These are phyloP conservation scores for Heteronetta atricapilla DNA, from an alignment of 2,113 vertebrate genomes.

Conservation along the genomic window DNA sequence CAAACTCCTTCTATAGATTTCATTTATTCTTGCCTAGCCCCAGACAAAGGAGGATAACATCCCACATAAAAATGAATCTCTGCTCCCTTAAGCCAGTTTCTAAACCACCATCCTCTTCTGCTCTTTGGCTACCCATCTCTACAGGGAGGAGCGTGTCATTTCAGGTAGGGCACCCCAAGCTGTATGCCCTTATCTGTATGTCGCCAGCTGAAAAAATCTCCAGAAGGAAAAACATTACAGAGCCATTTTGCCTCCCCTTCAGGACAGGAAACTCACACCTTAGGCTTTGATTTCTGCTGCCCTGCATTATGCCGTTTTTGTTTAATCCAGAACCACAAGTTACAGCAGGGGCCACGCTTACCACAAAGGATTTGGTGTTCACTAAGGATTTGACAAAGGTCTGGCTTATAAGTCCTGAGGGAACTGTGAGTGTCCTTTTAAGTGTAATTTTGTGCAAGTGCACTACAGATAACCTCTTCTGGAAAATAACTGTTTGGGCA, in stretches of 20 bases:
- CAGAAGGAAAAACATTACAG: background rate
- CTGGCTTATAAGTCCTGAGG: slow-evolving; percentile 15
- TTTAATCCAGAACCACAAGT: background rate
- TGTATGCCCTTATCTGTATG: background rate
- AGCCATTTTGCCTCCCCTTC: background rate
- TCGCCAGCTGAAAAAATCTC: background rate
- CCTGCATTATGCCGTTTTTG: background rate
- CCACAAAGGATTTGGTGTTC: background rate
- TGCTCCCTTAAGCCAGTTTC: background rate
- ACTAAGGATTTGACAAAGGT: background rate
- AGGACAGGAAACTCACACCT: background rate
- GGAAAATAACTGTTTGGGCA: slow-evolving; percentile 49
- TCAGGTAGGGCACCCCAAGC: background rate
- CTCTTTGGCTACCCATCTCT: background rate
- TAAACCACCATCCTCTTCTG: background rate
- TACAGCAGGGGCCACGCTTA: background rate
- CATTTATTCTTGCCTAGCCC: background rate
- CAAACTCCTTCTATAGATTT: background rate
- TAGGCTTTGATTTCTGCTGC: background rate
- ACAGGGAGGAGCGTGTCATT: background rate
- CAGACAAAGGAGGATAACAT: background rate
- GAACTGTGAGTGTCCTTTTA: slow-evolving; percentile 11
- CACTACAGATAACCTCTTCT: slow-evolving; percentile 63
- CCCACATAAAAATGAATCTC: background rate
- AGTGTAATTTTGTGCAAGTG: slow-evolving; percentile 42